Evolutionary conservation across 2,888 invertebrate genomes (phyloP), one percentile per base, ranked within the genome.

Genomic region (Calephelis perditalis): DNA sequence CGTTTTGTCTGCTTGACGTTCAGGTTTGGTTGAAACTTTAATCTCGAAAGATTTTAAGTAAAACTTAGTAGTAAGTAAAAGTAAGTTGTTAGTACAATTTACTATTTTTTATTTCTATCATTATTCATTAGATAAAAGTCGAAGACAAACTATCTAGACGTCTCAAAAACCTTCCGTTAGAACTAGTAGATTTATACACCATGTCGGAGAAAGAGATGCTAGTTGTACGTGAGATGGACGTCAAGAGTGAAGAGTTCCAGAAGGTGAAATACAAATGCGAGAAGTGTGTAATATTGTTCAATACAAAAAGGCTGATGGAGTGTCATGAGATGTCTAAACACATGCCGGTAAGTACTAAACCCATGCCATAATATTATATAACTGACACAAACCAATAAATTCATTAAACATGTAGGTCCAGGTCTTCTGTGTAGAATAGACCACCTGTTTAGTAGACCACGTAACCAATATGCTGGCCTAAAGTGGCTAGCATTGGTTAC

Each of bases 151-250:
- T 52, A 10, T 26, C 54, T 10, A 49, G 62, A 2, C 59, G 60
- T 15, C 61, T 84, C 2, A 82, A 81, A 63, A 86, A 84, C 47
- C 70, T 89, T 0, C 85, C 88, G 6, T 70, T 73, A 35, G 75
- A 79, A 0, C 47, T 84, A 2, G 83, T 87, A 0, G 76, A 82
- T 15, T 52, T 85, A 2, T 74, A 77, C 66, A 79, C 76, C 0
- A 82, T 88, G 83, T 69, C 61, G 0, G 83, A 84, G 12, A 70
- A 78, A 2, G 83, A 86, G 35, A 86, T 89, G 89, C 81, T 79
- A 80, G 12, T 6, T 0, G 67, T 81, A 0, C 67, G 86, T 3
- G 62, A 63, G 0, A 67, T 69, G 4, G 88, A 89, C 10, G 71
- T 77, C 0, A 58, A 57, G 0, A 78, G 74, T 57, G 72, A 72